These are phyloP conservation scores for Eueremaeus valkanovi DNA, from an alignment of 2,888 invertebrate species.

Conservation along the genomic window DNA sequence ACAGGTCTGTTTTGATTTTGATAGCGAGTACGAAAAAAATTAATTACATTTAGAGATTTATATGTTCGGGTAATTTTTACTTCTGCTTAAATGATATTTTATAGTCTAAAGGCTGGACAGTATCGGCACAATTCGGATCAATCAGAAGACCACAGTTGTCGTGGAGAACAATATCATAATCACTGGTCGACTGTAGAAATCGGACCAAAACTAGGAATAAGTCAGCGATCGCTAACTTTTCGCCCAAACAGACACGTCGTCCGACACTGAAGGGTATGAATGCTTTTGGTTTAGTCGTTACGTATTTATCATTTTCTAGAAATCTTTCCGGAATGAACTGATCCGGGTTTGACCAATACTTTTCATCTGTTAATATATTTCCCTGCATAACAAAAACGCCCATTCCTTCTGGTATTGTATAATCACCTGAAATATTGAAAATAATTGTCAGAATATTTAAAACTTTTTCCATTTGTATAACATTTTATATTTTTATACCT, in stretches of 20 bases:
- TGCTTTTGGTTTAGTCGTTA: background rate
- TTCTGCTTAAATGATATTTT: no score
- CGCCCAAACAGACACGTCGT: background rate
- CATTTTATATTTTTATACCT: background rate
- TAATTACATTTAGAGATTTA: no score
- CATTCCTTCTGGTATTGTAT: background rate
- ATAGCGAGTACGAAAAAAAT: no score
- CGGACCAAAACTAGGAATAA: conserved; percentile 8
- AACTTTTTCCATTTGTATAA: background rate
- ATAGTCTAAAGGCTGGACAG: no score
- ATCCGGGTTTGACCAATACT: background rate
- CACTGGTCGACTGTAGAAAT: background rate
- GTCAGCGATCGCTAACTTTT: conserved; percentile 3
- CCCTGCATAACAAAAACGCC: background rate
- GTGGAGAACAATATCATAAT: background rate
- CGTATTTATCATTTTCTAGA: background rate
- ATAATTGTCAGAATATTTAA: background rate
- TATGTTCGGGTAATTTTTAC: no score
- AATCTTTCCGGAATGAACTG: background rate
- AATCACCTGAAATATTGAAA: background rate
- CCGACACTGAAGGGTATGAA: conserved; percentile 13
- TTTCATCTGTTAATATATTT: background rate
- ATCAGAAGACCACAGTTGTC: background rate
- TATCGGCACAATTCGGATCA: background rate
- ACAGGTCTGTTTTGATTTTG: no score